These are phyloP conservation scores for Aphodius granarius DNA, from an alignment of 2,888 invertebrate genomes.

Conservation along the genomic window DNA sequence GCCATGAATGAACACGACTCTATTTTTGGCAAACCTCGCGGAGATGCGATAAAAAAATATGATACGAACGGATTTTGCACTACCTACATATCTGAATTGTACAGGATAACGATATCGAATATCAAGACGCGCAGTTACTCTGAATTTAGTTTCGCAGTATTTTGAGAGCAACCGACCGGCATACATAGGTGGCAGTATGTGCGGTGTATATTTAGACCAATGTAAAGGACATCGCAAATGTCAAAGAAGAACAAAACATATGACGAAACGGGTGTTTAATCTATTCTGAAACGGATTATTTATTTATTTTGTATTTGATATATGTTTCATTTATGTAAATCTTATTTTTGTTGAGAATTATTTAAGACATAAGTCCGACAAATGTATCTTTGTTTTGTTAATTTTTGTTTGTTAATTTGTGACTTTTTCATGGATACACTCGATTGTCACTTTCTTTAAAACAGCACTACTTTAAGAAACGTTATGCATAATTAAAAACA, in stretches of 20 bases:
- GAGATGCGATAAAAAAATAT: not conserved
- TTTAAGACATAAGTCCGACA: no score
- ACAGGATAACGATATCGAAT: not conserved
- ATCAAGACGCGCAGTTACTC: not conserved
- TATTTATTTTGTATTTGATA: not conserved
- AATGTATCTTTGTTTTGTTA: no score
- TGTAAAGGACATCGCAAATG: slow-evolving; percentile 24
- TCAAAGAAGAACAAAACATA: slow-evolving; percentile 4
- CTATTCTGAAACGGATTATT: not conserved
- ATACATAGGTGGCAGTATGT: slow-evolving; percentile 19
- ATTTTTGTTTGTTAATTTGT: no score
- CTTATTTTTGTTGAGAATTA: no score
- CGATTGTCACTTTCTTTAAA: no score
- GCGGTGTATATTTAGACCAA: slow-evolving; percentile 23
- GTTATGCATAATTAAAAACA: no score
- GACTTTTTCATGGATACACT: no score
- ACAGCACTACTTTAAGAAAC: no score
- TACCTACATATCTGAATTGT: not conserved
- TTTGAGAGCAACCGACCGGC: slow-evolving; percentile 4
- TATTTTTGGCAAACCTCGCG: not conserved
- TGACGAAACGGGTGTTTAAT: not conserved
- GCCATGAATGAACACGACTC: not conserved
- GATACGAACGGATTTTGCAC: not conserved
- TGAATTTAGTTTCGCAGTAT: not conserved
- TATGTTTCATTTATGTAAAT: not conserved